Evolutionary conservation across 2,888 invertebrate genomes (phyloP), one percentile per base, ranked within the genome.

Genomic region (Erebia ligea): DNA sequence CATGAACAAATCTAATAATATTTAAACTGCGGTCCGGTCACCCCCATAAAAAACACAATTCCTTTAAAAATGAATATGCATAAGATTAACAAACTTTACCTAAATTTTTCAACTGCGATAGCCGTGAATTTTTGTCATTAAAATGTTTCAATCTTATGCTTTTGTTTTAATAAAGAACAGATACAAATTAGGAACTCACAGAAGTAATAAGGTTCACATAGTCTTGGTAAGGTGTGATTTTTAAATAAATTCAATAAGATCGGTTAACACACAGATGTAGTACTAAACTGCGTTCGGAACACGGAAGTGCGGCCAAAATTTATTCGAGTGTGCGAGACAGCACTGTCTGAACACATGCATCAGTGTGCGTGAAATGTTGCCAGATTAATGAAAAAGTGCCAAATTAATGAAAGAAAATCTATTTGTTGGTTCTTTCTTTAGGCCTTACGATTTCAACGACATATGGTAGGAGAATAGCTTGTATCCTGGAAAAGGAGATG

Each of bases 121-220:
- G 17, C 19, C 17, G 17, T 54, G 19, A 10, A 19, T 10, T 19
- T 54, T 54, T 19, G 17, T 19, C 19, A 17, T 19, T 5, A 50
- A 15, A 17, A 17, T 17, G 17, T 54, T 17, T 10, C 3, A 10
- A 19, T 54, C 1, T n/a, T 10, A 6, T 10, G 17, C 3, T 54
- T 19, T 10, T 52, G 17, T 54, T 54, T 19, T 11, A 9, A 25
- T 6, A 34, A 13, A 34, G 13, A 15, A 58, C 34, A 15, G 21
- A 58, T 58, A 58, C 25, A 25, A 34, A 58, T 17, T 59, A 59
- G 59, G 59, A 59, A 59, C 59, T 40, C 11, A 42, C 17, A 17
- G 9, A 59, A 59, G 10, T 10, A 59, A 40, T 10, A 59, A 40
- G 40, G n/a, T 15, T 58, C n/a, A 40, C 8, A 52, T 17, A 10